Evolutionary conservation across 2,113 vertebrate species (phyloP).

Genomic region (Tychaedon coryphoeus): DNA sequence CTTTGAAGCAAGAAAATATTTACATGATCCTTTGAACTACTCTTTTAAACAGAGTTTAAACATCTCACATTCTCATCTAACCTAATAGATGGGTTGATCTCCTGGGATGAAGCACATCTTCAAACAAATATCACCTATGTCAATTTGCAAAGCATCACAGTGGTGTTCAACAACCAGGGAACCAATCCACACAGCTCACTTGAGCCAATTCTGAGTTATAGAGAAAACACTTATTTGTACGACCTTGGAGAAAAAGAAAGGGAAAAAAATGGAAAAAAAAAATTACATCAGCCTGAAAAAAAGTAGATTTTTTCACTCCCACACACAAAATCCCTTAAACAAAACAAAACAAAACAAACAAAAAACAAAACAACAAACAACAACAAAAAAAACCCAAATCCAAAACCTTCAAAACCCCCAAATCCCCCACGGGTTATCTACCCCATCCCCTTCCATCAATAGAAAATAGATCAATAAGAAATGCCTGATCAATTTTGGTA

Average conservation of each 20-base stretch:
- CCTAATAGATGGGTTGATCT: not conserved
- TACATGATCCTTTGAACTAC: not conserved
- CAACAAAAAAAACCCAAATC: not conserved
- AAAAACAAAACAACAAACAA: too few species aligned
- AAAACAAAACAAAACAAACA: not conserved
- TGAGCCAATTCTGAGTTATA: not conserved
- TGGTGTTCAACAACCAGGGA: not conserved
- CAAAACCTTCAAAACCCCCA: not conserved
- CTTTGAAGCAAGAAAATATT: not conserved
- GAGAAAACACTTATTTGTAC: not conserved
- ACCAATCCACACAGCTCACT: not conserved
- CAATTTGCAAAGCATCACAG: not conserved
- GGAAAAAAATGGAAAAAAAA: not conserved
- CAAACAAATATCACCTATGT: not conserved
- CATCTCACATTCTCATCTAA: not conserved
- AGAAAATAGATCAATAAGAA: not conserved
- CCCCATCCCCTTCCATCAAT: accelerated
- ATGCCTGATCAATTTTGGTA: not conserved
- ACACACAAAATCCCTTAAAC: accelerated
- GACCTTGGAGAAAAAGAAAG: not conserved
- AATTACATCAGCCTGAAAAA: not conserved
- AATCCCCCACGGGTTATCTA: not conserved
- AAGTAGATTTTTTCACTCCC: not conserved
- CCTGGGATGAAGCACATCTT: not conserved
- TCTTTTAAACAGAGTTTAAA: not conserved